These are phyloP conservation scores for Odontamblyopus lacepedii DNA, from an alignment of 2,797 vertebrate genomes.

Conservation along the genomic window DNA sequence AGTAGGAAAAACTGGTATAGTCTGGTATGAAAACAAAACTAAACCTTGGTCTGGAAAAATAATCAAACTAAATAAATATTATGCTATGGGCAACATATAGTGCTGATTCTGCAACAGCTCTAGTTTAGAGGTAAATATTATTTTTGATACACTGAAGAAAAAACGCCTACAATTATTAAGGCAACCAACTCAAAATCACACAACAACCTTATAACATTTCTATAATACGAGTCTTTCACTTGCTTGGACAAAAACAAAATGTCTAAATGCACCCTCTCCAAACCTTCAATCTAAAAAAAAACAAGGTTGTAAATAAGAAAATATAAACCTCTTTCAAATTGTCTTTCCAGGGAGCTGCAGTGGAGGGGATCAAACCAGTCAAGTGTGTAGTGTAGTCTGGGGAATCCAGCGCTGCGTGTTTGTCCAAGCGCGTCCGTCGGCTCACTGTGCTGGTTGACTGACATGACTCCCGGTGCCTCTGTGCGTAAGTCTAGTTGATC, in stretches of 20 bases:
- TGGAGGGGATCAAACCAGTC: slow-evolving; percentile 14
- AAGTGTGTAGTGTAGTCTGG: slow-evolving; percentile 15
- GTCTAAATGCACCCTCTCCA: not conserved
- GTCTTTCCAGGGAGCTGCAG: not conserved
- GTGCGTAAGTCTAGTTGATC: slow-evolving; percentile 16
- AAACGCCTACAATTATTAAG: not conserved
- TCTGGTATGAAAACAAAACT: no score
- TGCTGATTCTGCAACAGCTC: no score
- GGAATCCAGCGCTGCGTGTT: slow-evolving; percentile 29
- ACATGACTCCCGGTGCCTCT: slow-evolving; percentile 24
- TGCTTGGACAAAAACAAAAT: not conserved
- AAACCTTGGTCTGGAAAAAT: no score
- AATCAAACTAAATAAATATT: no score
- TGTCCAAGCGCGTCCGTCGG: slow-evolving; percentile 23
- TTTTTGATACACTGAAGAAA: not conserved
- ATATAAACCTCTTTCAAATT: slow-evolving; percentile 5
- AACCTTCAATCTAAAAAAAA: not conserved
- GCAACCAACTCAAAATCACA: no score
- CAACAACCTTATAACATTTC: no score
- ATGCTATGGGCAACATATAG: no score
- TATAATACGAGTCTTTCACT: no score
- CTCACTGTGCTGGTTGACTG: slow-evolving; percentile 12
- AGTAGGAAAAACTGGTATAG: no score
- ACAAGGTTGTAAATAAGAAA: not conserved
- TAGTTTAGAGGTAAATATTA: not conserved